Evolutionary conservation across 1,140 invertebrate species (phyloP), one percentile per base, ranked within the genome.

Genomic region (Rhynchophorus ferrugineus): DNA sequence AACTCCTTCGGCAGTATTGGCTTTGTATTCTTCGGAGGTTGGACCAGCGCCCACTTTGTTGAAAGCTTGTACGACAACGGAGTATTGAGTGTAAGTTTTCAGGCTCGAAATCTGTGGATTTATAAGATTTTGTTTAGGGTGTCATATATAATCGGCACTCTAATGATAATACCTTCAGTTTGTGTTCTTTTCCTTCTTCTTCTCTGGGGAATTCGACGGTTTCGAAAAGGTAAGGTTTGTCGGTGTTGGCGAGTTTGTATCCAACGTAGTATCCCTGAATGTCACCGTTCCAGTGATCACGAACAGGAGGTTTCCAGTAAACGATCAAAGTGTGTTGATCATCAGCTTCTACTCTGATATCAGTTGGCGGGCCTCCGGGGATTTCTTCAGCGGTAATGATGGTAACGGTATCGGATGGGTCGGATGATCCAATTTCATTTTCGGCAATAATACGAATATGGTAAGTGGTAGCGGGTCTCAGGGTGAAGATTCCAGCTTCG

Each of bases 311-410:
- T 72, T 95, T 95, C 94, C 94, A 98, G 50, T 85, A 89, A 1
- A 97, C 89, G 63, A 88, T 83, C 46, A 98, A 75, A 0, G 89
- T 91, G 55, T 92, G 88, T 64, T 95, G 91, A 61, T 95, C 91
- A n/a, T 87, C 78, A 29, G 91, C 84, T 61, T 94, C 90, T 1
- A 95, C 89, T 62, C 85, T 83, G 2, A 96, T 84, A 48, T 82
- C 82, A 43, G 82, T 85, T 44, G 87, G 86, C 54, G 87, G 83
- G 36, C 87, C 89, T 59, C 85, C 86, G 1, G 88, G 88, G n/a
- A 83, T 84, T 82, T 97, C 93, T 74, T 97, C 94, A 18, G 91
- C 89, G 20, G 93, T 96, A 41, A 91, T 91, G 54, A 95, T 93
- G 0, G 88, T 91, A 0, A 97, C 87, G 6, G 86, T 88, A 60